These are phyloP conservation scores for Philopedon plagiatum DNA, from an alignment of 2,888 invertebrate species.

Conservation along the genomic window DNA sequence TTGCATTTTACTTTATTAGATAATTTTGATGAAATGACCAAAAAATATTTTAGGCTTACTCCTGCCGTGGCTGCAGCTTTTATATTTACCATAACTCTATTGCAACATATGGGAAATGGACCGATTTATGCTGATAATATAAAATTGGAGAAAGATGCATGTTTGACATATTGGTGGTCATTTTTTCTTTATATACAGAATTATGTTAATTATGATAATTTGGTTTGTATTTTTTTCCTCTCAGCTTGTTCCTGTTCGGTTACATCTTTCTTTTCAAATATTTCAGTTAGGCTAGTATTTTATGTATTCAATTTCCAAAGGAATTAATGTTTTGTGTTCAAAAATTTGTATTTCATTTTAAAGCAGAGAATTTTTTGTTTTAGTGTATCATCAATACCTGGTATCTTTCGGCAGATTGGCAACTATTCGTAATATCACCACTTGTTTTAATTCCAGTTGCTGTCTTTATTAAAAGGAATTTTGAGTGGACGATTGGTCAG, in stretches of 20 bases:
- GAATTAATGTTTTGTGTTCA: no score
- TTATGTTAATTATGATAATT: slow-evolving; percentile 53
- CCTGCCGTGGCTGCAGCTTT: slow-evolving; percentile 41
- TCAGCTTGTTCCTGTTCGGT: not conserved
- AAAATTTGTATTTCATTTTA: no score
- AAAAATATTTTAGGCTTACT: slow-evolving; percentile 47
- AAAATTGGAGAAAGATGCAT: slow-evolving; percentile 48
- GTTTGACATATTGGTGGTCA: slow-evolving; percentile 65
- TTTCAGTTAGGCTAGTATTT: no score
- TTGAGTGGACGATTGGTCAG: slow-evolving; percentile 42
- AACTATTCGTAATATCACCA: slow-evolving; percentile 63
- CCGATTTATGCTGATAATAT: slow-evolving; percentile 52
- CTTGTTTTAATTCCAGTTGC: slow-evolving; percentile 61
- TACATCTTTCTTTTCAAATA: not conserved
- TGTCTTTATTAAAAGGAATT: slow-evolving; percentile 46
- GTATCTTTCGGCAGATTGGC: slow-evolving; percentile 66
- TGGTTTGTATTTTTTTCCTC: slow-evolving; percentile 27
- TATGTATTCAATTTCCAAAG: no score
- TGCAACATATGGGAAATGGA: slow-evolving; percentile 39
- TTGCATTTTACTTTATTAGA: no score
- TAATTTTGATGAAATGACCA: no score
- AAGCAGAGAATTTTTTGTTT: slow-evolving; percentile 30
- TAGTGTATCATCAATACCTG: slow-evolving; percentile 64
- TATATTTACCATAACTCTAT: slow-evolving; percentile 26
- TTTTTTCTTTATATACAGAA: slow-evolving; percentile 66